Conservation (phyloP, 2,797 vertebrate genomes). For the Cossypha caffra region DNA sequence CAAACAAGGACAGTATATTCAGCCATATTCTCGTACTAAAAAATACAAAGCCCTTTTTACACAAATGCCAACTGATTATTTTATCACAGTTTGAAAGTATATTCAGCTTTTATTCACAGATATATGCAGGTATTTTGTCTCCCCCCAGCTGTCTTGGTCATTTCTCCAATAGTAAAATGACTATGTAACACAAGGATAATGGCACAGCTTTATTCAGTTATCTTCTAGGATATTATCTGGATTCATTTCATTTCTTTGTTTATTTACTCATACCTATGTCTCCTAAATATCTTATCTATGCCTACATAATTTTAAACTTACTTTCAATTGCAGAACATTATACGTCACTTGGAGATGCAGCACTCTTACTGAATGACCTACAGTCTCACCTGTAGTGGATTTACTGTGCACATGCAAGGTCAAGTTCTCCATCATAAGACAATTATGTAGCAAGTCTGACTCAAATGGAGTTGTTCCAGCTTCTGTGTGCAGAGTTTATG, state of each 20-base stretch:
- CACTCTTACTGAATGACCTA: neutral
- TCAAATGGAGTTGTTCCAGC: neutral
- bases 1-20: neutral
- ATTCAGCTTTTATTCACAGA: neutral
- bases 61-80: neutral
- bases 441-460: neutral
- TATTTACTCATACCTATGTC: neutral
- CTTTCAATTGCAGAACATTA: neutral
- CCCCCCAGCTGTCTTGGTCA: neutral
- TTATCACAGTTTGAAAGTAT: neutral
- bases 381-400: neutral
- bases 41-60: neutral
- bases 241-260: neutral
- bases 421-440: neutral
- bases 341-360: neutral
- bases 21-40: neutral
- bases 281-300: neutral
- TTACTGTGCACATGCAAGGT: neutral
- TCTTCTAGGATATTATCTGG: neutral
- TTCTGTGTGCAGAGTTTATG: neutral
- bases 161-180: neutral
- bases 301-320: neutral
- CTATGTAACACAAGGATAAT: neutral
- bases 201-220: fast-evolving
- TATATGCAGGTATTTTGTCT: neutral